Percentiles rank a stretch among this genome's conserved stretches.
Conservation (phyloP, 2,113 vertebrate genomes). For the Thunnus thynnus region DNA sequence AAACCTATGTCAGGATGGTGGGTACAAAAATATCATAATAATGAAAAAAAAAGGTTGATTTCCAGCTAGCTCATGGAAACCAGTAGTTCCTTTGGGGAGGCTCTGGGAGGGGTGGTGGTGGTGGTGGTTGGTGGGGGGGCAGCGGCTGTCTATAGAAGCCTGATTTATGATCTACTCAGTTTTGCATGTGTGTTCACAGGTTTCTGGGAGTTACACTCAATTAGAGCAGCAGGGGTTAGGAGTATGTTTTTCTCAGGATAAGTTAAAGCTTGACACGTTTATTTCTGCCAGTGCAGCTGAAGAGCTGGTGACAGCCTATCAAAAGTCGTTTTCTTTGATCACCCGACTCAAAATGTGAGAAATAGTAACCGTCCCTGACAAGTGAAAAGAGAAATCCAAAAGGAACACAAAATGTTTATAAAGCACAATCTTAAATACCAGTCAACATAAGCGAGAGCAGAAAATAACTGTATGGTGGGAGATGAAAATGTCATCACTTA, state of each 20-base stretch:
- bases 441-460: constrained; percentile 43
- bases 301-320: constrained; percentile 81
- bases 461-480: constrained; percentile 32
- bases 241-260: constrained; percentile 76
- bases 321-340: constrained; percentile 83
- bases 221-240: constrained; percentile 79
- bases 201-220: constrained; percentile 80
- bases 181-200: constrained; percentile 78
- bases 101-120: constrained; percentile 20
- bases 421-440: constrained; percentile 72
- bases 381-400: constrained; percentile 72
- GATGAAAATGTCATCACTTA: constrained; percentile 70
- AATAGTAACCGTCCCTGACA: constrained; percentile 79
- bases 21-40: constrained; percentile 52
- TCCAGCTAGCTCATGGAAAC: constrained; percentile 66
- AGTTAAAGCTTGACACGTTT: constrained; percentile 81
- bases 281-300: constrained; percentile 77
- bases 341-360: constrained; percentile 76
- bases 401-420: constrained; percentile 76
- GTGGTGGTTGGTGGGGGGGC: background rate
- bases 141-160: constrained; percentile 64
- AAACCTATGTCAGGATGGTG: constrained; percentile 4
- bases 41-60: constrained; percentile 57
- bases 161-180: constrained; percentile 76
- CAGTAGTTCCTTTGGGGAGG: constrained; percentile 61